These are phyloP conservation scores for Ophiothrix spiculata DNA, from an alignment of 35 echinoderm and acorn worm genomes.

Conservation along the genomic window DNA sequence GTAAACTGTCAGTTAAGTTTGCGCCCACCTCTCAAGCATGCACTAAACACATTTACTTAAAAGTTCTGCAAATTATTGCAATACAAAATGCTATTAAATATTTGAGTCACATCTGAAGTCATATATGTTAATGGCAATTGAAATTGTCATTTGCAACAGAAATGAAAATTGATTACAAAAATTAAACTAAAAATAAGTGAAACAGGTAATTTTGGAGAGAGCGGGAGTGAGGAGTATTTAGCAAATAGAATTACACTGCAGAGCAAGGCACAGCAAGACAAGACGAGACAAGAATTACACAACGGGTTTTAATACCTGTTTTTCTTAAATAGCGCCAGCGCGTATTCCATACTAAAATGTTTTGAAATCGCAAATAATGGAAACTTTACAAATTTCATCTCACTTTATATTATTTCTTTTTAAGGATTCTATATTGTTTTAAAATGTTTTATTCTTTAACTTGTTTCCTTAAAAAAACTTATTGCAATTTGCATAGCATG, in stretches of 20 bases:
- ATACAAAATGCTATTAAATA: not conserved
- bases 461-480: too few relatives aligned
- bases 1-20: not conserved
- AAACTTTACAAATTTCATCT: too few relatives aligned
- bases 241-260: not conserved
- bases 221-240: not conserved
- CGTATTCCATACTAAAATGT: not conserved
- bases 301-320: not conserved
- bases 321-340: not conserved
- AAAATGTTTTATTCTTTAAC: too few relatives aligned
- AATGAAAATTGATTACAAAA: slow-evolving; percentile 4
- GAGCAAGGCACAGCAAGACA: not conserved
- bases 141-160: not conserved
- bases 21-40: not conserved
- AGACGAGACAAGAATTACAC: not conserved
- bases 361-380: too few relatives aligned
- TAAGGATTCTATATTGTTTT: too few relatives aligned
- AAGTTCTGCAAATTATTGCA: not conserved
- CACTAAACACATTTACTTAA: not conserved
- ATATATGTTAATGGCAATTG: slow-evolving; percentile 16
- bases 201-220: not conserved
- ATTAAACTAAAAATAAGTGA: not conserved
- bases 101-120: too few relatives aligned
- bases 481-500: too few relatives aligned
- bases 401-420: too few relatives aligned